Percentiles rank a stretch among this genome's conserved stretches.
phyloP scores from a whole-genome alignment of 2,888 invertebrate species.

The Nomada fucata region DNA sequence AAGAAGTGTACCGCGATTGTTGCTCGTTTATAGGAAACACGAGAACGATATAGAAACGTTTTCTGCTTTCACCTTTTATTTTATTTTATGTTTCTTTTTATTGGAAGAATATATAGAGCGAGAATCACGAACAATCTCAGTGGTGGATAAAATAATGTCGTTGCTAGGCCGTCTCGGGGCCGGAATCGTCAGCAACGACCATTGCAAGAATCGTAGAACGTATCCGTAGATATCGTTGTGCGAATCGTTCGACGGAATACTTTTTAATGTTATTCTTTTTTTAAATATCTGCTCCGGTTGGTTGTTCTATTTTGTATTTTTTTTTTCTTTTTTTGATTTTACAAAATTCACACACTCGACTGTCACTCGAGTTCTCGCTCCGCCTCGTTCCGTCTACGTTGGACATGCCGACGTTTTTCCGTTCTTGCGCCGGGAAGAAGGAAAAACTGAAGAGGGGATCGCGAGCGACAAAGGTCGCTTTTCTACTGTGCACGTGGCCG shows the following conservation, averaged over 20 bases:
- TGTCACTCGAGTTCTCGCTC: neutral
- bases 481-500: neutral
- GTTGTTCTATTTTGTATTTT: neutral
- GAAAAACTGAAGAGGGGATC: neutral
- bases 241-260: neutral
- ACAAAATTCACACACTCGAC: neutral
- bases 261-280: neutral
- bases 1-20: neutral
- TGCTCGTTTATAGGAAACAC: neutral
- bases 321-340: neutral
- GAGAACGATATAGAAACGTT: slow-evolving; percentile 1
- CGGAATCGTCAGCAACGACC: neutral
- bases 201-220: neutral
- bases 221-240: neutral
- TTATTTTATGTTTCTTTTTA: neutral
- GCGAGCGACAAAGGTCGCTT: slow-evolving; percentile 1
- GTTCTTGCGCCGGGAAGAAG: neutral
- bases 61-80: neutral
- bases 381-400: neutral
- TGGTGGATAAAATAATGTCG: no score
- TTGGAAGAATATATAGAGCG: slow-evolving; percentile 3
- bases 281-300: neutral
- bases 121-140: neutral
- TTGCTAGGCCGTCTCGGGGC: no score
- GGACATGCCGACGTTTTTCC: neutral